Evolutionary conservation across 2,888 invertebrate species (phyloP), one percentile per base, ranked within the genome.

Genomic region (Rhodophaea formosa): DNA sequence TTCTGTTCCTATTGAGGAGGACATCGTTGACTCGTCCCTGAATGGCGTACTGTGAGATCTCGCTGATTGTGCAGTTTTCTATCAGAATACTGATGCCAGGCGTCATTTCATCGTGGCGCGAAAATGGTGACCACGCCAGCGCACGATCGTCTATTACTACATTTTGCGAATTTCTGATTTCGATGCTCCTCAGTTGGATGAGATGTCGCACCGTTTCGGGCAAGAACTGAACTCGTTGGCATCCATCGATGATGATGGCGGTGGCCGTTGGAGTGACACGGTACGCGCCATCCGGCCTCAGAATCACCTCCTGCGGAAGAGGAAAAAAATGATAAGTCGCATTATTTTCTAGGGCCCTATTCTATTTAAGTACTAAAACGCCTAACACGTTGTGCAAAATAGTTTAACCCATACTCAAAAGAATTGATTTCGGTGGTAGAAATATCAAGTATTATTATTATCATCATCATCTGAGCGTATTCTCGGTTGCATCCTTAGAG

Each of bases 11-110:
- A 58, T 92, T 92, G 61, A 97, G 93, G 57, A 87, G 82, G 63
- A 96, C 93, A 67, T 94, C 93, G 71, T 94, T 94, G 61, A 96
- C 93, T 62, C 94, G 93, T 5, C 96, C 96, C 72, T 93, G 93
- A 71, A 96, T 94, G 35, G 95, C 93, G 68, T 93, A 90, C 35
- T 93, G 92, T 15, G 92, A 84, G 64, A 94, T 92, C 66, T 92
- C 84, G 68, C 89, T 84, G 46, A 93, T 76, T 49, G 92, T 92
- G 62, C 90, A 86, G 69, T 92, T 86, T 66, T 87, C 71, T 65
- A 93, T 88, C 47, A 77, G 71, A 61, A 93, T 89, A 62, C 92
- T 68, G 82, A 92, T 60, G 85, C 93, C 79, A 93, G 93, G 75
- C 65, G 96, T 93, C 69, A 95, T 93, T 69, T 94, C 93, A 71